These are phyloP conservation scores for Prunella fulvescens DNA, from an alignment of 2,113 vertebrate genomes.

Conservation along the genomic window DNA sequence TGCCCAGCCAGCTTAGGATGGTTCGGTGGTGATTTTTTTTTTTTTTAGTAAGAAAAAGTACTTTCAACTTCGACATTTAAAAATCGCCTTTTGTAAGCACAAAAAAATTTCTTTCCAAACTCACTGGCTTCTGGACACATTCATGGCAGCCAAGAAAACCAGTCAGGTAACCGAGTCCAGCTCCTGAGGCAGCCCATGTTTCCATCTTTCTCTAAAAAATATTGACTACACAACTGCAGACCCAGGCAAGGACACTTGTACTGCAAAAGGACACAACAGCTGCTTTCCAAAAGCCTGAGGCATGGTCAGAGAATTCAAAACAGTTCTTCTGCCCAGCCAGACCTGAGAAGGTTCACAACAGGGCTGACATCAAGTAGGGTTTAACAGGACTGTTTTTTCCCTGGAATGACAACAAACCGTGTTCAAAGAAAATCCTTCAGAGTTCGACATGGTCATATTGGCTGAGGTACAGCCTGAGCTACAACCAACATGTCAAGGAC, in stretches of 20 bases:
- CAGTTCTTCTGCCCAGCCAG: not conserved
- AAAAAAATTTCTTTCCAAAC: not conserved
- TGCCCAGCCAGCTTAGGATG: not conserved
- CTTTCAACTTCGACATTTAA: slow-evolving; percentile 30
- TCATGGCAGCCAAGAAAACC: slow-evolving; percentile 5
- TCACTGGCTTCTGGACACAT: not conserved
- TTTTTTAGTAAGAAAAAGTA: not conserved
- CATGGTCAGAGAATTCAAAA: not conserved
- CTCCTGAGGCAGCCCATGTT: not conserved
- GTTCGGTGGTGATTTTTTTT: not conserved
- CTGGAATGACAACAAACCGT: not conserved
- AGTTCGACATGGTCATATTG: fast-evolving
- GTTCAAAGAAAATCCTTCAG: not conserved
- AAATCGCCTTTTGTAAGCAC: not conserved
- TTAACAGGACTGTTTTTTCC: not conserved
- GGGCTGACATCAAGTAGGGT: not conserved
- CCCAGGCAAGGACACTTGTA: not conserved
- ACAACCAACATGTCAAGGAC: not conserved
- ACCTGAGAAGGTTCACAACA: not conserved
- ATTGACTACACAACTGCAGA: not conserved
- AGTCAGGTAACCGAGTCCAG: not conserved
- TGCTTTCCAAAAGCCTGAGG: not conserved
- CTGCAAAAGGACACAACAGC: not conserved
- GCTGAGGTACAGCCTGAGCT: not conserved
- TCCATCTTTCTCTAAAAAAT: not conserved